A percentile compares a stretch with the other conserved stretches of the same genome.
Evolutionary conservation across 2,113 vertebrate genomes (phyloP).

Genomic region (Eurypyga helias): DNA sequence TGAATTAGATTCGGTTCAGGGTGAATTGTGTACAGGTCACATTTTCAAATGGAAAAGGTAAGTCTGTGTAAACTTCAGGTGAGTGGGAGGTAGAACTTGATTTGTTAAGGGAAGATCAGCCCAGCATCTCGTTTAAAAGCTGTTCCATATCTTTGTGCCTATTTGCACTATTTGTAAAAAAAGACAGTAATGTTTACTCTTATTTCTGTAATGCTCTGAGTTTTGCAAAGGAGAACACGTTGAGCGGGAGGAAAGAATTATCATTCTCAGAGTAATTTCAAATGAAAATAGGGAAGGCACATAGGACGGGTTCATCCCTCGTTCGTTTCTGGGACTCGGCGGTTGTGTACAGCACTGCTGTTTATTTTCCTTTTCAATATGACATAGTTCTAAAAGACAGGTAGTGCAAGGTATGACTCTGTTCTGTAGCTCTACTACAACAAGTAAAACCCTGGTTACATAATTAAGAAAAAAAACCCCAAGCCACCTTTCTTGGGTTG

Average conservation of each 20-base stretch:
- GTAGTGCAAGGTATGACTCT: not conserved
- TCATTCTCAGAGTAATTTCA: not conserved
- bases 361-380: not conserved
- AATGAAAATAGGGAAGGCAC: not conserved
- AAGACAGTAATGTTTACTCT: not conserved
- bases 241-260: not conserved
- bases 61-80: not conserved
- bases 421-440: not conserved
- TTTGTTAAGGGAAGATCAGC: not conserved
- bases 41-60: not conserved
- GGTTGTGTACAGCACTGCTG: not conserved
- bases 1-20: not conserved
- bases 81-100: not conserved
- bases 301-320: not conserved
- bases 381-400: not conserved
- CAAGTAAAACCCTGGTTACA: not conserved
- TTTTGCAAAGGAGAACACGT: not conserved
- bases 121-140: not conserved
- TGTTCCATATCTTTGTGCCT: not conserved
- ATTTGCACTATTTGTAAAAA: not conserved
- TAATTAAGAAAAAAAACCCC: not conserved
- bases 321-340: fast-evolving
- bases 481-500: not conserved
- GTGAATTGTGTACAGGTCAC: not conserved
- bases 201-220: not conserved